phyloP scores from a whole-genome alignment of 2,888 invertebrate genomes.

The Tipula lateralis region DNA sequence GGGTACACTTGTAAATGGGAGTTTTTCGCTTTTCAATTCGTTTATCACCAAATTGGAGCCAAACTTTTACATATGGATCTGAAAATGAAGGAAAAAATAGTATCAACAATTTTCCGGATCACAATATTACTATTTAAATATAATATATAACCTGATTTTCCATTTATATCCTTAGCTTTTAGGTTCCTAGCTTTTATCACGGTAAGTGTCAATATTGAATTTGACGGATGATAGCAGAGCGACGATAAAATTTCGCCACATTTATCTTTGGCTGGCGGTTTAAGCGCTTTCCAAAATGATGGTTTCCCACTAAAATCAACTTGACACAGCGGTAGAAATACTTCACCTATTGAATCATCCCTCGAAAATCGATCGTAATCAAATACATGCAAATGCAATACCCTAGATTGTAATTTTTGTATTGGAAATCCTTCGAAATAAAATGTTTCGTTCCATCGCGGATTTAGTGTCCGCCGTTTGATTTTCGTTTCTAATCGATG shows the following conservation, averaged over 20 bases:
- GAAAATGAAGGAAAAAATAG: slow-evolving; percentile 39
- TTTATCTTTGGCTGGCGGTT: slow-evolving; percentile 88
- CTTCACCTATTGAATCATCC: slow-evolving; percentile 91
- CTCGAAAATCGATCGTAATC: slow-evolving; percentile 92
- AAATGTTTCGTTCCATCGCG: slow-evolving; percentile 90
- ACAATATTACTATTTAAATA: not conserved
- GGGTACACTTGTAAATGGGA: slow-evolving; percentile 86
- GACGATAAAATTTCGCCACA: slow-evolving; percentile 89
- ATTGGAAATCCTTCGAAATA: slow-evolving; percentile 93
- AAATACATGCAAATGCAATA: slow-evolving; percentile 87
- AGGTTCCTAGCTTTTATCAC: slow-evolving; percentile 89
- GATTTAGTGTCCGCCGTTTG: slow-evolving; percentile 83
- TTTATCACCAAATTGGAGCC: slow-evolving; percentile 93
- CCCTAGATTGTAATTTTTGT: slow-evolving; percentile 86
- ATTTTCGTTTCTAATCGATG: slow-evolving; percentile 90
- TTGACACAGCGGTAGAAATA: slow-evolving; percentile 86
- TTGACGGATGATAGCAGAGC: slow-evolving; percentile 92
- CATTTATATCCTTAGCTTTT: slow-evolving; percentile 94
- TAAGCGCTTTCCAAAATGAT: slow-evolving; percentile 89
- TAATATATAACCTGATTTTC: slow-evolving; percentile 69
- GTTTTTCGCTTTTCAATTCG: slow-evolving; percentile 94
- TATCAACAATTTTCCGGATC: too few species aligned
- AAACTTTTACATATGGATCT: slow-evolving; percentile 99
- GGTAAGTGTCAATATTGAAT: slow-evolving; percentile 84
- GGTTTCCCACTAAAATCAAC: slow-evolving; percentile 89